A percentile compares a stretch with the other conserved stretches of the same genome.
phyloP scores from a whole-genome alignment of 2,113 vertebrate genomes.

The Ciconia boyciana region DNA sequence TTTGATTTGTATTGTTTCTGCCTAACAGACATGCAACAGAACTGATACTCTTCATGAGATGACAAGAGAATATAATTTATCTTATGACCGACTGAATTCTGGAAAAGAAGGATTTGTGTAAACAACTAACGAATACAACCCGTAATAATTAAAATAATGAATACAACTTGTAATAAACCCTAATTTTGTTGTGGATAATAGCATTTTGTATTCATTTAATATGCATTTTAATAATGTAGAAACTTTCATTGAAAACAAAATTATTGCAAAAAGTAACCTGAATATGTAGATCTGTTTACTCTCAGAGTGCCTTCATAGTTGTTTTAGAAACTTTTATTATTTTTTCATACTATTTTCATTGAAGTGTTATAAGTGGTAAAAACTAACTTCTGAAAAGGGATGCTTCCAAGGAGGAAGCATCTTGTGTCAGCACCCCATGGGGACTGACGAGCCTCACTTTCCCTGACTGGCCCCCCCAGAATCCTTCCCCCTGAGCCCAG shows the following conservation, averaged over 20 bases:
- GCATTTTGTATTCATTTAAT: not conserved
- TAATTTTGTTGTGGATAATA: not conserved
- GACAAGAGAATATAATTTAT: not conserved
- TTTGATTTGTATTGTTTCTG: not conserved
- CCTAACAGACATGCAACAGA: not conserved
- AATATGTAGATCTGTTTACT: not conserved
- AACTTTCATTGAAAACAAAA: not conserved
- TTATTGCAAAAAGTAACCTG: not conserved
- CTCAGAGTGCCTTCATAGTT: no score
- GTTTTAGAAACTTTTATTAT: not conserved
- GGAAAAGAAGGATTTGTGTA: not conserved
- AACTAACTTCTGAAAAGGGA: not conserved
- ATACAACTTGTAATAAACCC: not conserved
- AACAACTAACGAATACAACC: not conserved
- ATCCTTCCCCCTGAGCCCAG: not conserved
- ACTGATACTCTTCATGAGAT: not conserved
- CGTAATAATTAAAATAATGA: not conserved
- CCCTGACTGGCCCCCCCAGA: accelerated
- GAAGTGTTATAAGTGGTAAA: not conserved
- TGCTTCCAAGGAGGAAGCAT: not conserved
- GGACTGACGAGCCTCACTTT: not conserved
- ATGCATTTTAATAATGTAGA: not conserved
- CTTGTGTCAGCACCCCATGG: not conserved
- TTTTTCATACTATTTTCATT: not conserved
- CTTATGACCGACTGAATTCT: not conserved